A percentile compares a stretch with the other conserved stretches of the same genome.
These are phyloP conservation scores for Diplazon laetatorius DNA, from an alignment of 2,888 invertebrate species.

Conservation along the genomic window DNA sequence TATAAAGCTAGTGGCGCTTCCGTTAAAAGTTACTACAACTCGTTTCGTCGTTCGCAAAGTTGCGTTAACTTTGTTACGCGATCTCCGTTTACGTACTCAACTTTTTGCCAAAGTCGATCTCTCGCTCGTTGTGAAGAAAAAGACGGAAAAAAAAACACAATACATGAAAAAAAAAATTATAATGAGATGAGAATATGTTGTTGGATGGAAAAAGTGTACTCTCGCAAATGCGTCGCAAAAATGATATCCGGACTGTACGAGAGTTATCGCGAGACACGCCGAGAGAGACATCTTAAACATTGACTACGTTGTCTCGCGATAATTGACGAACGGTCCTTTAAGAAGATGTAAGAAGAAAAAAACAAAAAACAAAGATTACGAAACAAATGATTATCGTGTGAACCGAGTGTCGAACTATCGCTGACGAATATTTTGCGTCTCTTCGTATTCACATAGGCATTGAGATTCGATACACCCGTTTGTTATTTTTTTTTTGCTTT, in stretches of 20 bases:
- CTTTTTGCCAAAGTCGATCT: not conserved
- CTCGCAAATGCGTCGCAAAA: constrained; percentile 28
- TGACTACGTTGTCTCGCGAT: constrained; percentile 23
- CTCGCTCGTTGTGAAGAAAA: not conserved
- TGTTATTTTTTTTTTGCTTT: not conserved
- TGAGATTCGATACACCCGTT: not conserved
- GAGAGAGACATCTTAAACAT: not conserved
- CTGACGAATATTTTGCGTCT: constrained; percentile 17
- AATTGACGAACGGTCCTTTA: constrained; percentile 25
- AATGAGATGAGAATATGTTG: constrained; percentile 14
- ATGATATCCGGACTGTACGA: constrained; percentile 6
- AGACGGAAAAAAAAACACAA: constrained; percentile 9
- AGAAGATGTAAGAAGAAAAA: too few relatives aligned
- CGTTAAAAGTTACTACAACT: constrained; percentile 29
- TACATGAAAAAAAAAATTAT: not conserved
- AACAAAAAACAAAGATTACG: too few relatives aligned
- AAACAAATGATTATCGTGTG: constrained; percentile 14
- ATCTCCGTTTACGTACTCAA: constrained; percentile 29
- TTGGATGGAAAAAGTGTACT: constrained; percentile 4
- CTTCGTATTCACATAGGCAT: not conserved
- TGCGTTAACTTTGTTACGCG: constrained; percentile 28
- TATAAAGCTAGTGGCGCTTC: constrained; percentile 11
- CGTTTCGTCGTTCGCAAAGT: constrained; percentile 29
- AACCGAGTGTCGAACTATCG: constrained; percentile 12
- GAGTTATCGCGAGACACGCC: constrained; percentile 19